Evolutionary conservation across 2,113 vertebrate species (phyloP).

Genomic region (Macrotus californicus): DNA sequence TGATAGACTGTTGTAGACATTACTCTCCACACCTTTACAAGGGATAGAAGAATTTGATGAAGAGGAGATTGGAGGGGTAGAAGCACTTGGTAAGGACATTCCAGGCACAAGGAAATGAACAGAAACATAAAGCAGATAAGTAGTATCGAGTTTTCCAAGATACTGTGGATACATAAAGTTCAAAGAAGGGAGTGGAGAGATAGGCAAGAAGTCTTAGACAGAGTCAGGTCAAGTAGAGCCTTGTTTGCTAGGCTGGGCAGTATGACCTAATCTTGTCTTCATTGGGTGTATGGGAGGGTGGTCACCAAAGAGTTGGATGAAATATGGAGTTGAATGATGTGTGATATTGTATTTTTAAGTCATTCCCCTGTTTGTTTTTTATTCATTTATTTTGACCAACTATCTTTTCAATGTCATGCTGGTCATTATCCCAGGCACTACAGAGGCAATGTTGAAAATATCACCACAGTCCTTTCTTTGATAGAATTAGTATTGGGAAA

Average conservation of each 20-base stretch:
- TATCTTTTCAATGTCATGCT: neutral
- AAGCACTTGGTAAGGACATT: neutral
- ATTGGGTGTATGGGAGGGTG: neutral
- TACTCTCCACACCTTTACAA: neutral
- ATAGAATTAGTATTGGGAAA: neutral
- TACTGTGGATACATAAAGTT: neutral
- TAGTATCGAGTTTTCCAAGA: neutral
- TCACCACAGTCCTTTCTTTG: neutral
- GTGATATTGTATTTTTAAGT: neutral
- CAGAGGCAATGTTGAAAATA: neutral
- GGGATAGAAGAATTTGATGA: neutral
- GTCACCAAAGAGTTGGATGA: neutral
- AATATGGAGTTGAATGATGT: too few species aligned
- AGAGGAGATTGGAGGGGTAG: neutral
- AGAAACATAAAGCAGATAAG: neutral
- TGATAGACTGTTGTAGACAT: neutral
- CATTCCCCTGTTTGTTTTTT: neutral
- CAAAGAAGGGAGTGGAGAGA: neutral
- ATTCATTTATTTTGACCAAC: neutral
- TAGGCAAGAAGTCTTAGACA: neutral
- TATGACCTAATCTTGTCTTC: neutral
- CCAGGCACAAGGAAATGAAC: neutral
- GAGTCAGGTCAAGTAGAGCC: neutral
- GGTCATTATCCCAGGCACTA: neutral
- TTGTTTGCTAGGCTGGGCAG: too few species aligned